These are phyloP conservation scores for Drosophila barbarae DNA, from an alignment of 2,888 invertebrate species.

Conservation along the genomic window DNA sequence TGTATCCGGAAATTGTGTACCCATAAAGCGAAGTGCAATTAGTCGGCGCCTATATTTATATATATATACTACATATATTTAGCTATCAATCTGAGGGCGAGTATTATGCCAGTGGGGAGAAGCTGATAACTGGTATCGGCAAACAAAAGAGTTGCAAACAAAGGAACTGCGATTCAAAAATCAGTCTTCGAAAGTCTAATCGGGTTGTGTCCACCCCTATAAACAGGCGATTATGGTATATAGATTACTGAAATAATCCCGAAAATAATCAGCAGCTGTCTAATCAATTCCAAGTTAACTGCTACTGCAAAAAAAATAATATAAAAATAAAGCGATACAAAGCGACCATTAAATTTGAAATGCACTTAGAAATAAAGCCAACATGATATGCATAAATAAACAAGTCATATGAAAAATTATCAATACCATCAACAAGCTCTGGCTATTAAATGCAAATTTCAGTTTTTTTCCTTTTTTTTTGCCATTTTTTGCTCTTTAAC, in stretches of 20 bases:
- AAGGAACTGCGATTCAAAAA: conserved; percentile 27
- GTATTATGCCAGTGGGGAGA: conserved; percentile 8
- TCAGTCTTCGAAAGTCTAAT: conserved; percentile 28
- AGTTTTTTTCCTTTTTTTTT: conserved; percentile 16
- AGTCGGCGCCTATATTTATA: not conserved
- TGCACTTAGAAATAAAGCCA: conserved; percentile 19
- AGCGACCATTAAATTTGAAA: conserved; percentile 13
- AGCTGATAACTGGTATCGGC: conserved; percentile 36
- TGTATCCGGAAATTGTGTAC: conserved; percentile 19
- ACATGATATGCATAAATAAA: conserved; percentile 42
- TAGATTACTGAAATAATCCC: conserved; percentile 31
- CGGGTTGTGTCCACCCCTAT: conserved; percentile 22
- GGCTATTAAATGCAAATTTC: conserved; percentile 37
- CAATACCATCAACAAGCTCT: conserved; percentile 19
- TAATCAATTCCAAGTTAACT: conserved; percentile 18
- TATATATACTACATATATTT: not conserved
- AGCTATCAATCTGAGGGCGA: conserved; percentile 16
- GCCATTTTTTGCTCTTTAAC: conserved; percentile 6
- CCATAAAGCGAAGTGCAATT: conserved; percentile 13
- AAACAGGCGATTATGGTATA: conserved; percentile 24
- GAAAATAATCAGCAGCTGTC: conserved; percentile 13
- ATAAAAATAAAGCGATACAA: conserved; percentile 11
- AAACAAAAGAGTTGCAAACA: conserved; percentile 25
- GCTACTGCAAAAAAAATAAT: not conserved
- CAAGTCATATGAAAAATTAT: conserved; percentile 33